Evolutionary conservation across 2,888 invertebrate species (phyloP).

Genomic region (Macrophya alboannulata): DNA sequence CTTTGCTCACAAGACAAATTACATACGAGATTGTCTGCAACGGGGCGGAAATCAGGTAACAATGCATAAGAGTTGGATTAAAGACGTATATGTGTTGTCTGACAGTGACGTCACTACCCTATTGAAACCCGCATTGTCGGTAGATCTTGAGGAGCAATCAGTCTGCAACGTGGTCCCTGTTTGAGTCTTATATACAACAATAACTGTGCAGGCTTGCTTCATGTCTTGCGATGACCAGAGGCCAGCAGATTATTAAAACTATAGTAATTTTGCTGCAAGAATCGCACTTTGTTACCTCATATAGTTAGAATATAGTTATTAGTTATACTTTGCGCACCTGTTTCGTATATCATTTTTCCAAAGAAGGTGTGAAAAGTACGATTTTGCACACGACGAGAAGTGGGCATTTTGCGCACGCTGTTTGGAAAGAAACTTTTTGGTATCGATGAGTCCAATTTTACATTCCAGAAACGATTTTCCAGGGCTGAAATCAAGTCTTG

Average conservation of each 20-base stretch:
- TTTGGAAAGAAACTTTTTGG: not conserved
- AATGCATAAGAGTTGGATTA: conserved; percentile 16
- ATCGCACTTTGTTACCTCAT: not conserved
- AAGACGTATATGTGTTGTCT: conserved; percentile 37
- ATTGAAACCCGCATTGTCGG: conserved; percentile 48
- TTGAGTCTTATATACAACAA: conserved; percentile 31
- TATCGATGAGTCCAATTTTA: not conserved
- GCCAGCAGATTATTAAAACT: conserved; percentile 11
- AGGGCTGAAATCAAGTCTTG: not conserved
- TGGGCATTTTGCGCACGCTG: too few relatives aligned
- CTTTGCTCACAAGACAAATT: conserved; percentile 1
- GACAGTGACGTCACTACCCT: conserved; percentile 41
- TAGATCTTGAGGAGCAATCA: conserved; percentile 40
- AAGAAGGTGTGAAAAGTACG: too few relatives aligned
- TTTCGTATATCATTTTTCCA: too few relatives aligned
- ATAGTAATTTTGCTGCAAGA: not conserved
- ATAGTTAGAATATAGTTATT: too few relatives aligned
- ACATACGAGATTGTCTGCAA: conserved; percentile 23
- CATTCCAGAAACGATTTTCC: not conserved
- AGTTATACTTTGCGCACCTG: too few relatives aligned
- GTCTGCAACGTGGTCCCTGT: conserved; percentile 2
- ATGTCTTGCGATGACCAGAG: conserved; percentile 10
- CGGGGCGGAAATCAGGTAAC: conserved; percentile 42
- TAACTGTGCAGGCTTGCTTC: conserved; percentile 2
- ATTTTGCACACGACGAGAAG: too few relatives aligned